Percentiles rank a stretch among this genome's conserved stretches.
Conservation (phyloP, 2,113 vertebrate species). For the Alligator mississippiensis region DNA sequence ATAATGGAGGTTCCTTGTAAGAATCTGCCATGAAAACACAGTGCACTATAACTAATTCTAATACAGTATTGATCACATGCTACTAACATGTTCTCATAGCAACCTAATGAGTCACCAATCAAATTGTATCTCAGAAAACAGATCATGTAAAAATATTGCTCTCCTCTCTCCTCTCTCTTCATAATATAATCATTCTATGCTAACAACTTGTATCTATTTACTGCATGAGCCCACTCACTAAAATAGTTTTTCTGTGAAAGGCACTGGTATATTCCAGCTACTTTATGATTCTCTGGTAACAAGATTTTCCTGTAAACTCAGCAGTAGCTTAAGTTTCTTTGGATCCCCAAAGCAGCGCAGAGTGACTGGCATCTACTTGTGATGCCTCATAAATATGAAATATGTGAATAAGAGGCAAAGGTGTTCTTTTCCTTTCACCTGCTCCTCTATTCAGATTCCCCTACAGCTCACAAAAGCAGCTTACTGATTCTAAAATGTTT, state of each 20-base stretch:
- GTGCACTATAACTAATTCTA: constrained; percentile 75
- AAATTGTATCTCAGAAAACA: constrained; percentile 27
- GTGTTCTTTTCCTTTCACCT: not conserved
- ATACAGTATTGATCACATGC: constrained; percentile 58
- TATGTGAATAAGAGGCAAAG: not conserved
- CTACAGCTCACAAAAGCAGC: not conserved
- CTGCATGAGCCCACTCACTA: not conserved
- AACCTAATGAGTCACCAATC: constrained; percentile 46
- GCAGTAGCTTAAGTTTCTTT: not conserved
- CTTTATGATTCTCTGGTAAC: not conserved
- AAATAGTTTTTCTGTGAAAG: not conserved
- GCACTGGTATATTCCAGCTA: not conserved
- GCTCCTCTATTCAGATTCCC: not conserved
- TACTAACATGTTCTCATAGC: constrained; percentile 78
- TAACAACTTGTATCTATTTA: constrained; percentile 2
- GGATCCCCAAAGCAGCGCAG: not conserved
- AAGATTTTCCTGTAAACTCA: not conserved
- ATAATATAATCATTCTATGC: not conserved
- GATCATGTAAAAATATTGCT: constrained; percentile 28
- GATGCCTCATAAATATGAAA: not conserved
- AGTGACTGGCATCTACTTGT: not conserved
- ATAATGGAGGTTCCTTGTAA: constrained; percentile 89
- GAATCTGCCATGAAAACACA: constrained; percentile 74
- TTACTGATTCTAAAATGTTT: not conserved
- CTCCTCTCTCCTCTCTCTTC: constrained; percentile 12